phyloP scores from a whole-genome alignment of 2,797 vertebrate species.

The Eospalax fontanierii region DNA sequence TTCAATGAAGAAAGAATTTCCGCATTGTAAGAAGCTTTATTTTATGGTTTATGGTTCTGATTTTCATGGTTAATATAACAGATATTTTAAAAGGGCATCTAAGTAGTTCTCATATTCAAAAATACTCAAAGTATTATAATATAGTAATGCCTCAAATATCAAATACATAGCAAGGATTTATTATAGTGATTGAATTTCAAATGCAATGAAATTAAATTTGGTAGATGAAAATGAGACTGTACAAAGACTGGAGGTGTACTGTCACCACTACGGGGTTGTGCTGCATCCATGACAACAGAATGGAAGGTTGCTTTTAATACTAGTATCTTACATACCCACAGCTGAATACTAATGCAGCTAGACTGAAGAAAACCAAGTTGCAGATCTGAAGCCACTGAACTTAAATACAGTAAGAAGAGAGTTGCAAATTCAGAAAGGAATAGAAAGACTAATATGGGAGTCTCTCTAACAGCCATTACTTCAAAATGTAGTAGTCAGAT shows the following conservation, averaged over 20 bases:
- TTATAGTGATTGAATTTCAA: slow-evolving; percentile 82
- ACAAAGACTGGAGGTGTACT: slow-evolving; percentile 83
- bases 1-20: slow-evolving; percentile 79
- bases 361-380: slow-evolving; percentile 90
- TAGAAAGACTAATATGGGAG: slow-evolving; percentile 83
- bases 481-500: slow-evolving; percentile 82
- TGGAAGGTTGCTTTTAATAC: slow-evolving; percentile 92
- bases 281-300: slow-evolving; percentile 93
- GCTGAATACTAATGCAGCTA: slow-evolving; percentile 92
- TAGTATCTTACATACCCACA: slow-evolving; percentile 92
- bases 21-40: slow-evolving; percentile 84
- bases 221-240: slow-evolving; percentile 89
- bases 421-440: slow-evolving; percentile 82
- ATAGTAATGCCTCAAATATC: slow-evolving; percentile 79
- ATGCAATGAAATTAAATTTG: slow-evolving; percentile 90
- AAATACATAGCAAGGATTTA: slow-evolving; percentile 82
- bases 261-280: slow-evolving; percentile 88
- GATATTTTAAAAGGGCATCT: slow-evolving; percentile 80
- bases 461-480: slow-evolving; percentile 84
- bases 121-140: slow-evolving; percentile 77
- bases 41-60: slow-evolving; percentile 86
- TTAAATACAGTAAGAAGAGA: slow-evolving; percentile 84
- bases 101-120: slow-evolving; percentile 71
- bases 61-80: slow-evolving; percentile 87
- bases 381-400: slow-evolving; percentile 90